A percentile compares a stretch with the other conserved stretches of the same genome.
Conservation (phyloP, 2,797 vertebrate genomes). For the Sciurus vulgaris region DNA sequence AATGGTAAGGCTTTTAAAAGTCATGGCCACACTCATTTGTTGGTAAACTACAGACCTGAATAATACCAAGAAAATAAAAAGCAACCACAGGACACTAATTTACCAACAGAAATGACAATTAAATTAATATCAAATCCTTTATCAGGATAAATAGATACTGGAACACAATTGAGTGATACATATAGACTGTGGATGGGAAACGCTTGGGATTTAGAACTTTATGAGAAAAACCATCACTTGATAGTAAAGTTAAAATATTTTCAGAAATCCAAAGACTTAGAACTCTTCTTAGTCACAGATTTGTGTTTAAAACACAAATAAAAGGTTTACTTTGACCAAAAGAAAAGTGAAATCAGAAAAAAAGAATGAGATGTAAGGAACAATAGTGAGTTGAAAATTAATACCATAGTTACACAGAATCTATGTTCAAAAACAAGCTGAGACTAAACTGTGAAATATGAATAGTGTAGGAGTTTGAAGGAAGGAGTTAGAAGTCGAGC, state of each 20-base stretch:
- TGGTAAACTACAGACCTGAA: too few species aligned
- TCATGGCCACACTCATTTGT: too few species aligned
- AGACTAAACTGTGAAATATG: neutral
- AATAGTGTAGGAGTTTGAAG: neutral
- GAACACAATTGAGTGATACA: neutral
- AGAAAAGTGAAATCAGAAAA: neutral
- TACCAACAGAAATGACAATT: neutral
- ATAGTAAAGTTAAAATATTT: neutral
- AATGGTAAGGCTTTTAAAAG: too few species aligned
- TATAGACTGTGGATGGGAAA: neutral
- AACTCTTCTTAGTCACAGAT: neutral
- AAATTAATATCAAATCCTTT: neutral
- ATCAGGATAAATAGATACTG: neutral
- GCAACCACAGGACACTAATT: neutral
- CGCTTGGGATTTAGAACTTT: neutral
- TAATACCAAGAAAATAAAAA: neutral
- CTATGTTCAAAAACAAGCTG: neutral
- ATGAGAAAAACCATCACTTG: neutral
- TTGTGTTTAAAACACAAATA: neutral
- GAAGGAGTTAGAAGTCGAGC: too few species aligned
- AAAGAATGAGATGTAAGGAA: neutral
- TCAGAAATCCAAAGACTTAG: neutral
- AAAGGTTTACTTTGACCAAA: neutral
- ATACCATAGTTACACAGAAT: neutral
- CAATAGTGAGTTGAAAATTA: neutral